Evolutionary conservation across 2,888 invertebrate genomes (phyloP), one percentile per base, ranked within the genome.

Genomic region (Rhagophthalmus giganteus): DNA sequence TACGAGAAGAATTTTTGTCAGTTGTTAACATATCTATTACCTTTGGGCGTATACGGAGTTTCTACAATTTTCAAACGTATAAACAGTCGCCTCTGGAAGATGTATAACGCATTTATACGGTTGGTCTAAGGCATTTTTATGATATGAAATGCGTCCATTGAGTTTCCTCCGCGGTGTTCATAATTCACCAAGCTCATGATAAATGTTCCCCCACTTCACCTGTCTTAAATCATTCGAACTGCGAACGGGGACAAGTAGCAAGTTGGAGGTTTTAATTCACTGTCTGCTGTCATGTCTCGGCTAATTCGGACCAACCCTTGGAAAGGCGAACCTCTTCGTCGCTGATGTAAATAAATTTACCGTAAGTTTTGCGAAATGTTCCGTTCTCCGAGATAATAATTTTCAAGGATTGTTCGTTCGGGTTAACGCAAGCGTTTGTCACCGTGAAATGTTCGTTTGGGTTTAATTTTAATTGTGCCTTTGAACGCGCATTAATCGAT

Each of bases 151-250:
- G 64, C 62, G 64, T 65, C 66, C 67, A 68, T 69, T 65, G 67
- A 66, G 66, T 66, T 67, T 68, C 54, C 63, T 62, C 60, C 55
- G 58, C 58, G 57, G 57, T 63, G 66, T 65, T 67, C 68, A 69
- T 70, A 70, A 70, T 66, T 70, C 70, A 68, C 64, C 50, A 60
- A 59, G 59, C 61, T 58, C 61, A 66, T 70, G 69, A 70, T 67
- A 68, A 70, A 70, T 70, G 70, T 63, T 58, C 56, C 58, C 56
- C 59, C 60, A 63, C 64, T 66, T 66, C 67, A 69, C 68, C 68
- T 69, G 67, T 67, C 64, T 62, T 67, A 66, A 66, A 68, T 67
- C 67, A 64, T 61, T 58, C 59, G 49, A 54, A 54, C 54, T 48
- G 34, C 45, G 40, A 48, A 39, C 47, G 47, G 59, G 60, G 58